phyloP scores from a whole-genome alignment of 2,113 vertebrate species.

The Boulengeromyrus knoepffleri region DNA sequence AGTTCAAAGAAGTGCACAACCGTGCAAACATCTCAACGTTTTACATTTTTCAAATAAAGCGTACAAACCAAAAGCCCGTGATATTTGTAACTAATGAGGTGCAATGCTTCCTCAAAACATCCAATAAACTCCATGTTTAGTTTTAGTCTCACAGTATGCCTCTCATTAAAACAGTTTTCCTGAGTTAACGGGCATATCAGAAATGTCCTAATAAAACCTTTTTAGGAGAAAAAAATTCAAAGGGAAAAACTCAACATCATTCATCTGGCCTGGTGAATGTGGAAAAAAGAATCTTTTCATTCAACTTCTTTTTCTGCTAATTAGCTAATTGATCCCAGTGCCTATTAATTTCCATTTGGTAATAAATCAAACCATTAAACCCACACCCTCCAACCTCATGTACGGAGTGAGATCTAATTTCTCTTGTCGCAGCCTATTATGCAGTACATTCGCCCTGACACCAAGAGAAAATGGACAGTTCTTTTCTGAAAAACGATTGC shows the following conservation, averaged over 20 bases:
- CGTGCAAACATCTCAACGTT: background rate
- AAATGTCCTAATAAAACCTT: background rate
- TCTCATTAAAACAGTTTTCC: background rate
- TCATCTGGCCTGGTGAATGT: too few species aligned
- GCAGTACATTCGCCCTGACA: background rate
- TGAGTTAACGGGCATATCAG: background rate
- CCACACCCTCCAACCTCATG: background rate
- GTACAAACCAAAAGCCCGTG: background rate
- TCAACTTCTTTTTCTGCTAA: background rate
- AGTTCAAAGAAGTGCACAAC: background rate
- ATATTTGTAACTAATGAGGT: background rate
- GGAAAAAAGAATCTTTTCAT: background rate
- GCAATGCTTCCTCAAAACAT: background rate
- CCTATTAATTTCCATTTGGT: constrained; percentile 6
- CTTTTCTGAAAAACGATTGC: constrained; percentile 1
- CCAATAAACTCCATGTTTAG: background rate
- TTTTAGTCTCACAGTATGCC: background rate
- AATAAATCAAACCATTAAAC: constrained; percentile 15
- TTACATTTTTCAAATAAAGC: background rate
- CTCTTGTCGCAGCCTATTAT: background rate
- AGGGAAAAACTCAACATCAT: background rate
- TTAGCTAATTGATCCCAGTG: constrained; percentile 2
- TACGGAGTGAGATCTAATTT: constrained; percentile 11
- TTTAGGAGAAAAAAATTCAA: background rate
- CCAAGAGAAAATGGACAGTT: background rate